Percentiles rank a stretch among this genome's conserved stretches.
Conservation (phyloP, 2,113 vertebrate genomes). For the Odontophorus gujanensis region DNA sequence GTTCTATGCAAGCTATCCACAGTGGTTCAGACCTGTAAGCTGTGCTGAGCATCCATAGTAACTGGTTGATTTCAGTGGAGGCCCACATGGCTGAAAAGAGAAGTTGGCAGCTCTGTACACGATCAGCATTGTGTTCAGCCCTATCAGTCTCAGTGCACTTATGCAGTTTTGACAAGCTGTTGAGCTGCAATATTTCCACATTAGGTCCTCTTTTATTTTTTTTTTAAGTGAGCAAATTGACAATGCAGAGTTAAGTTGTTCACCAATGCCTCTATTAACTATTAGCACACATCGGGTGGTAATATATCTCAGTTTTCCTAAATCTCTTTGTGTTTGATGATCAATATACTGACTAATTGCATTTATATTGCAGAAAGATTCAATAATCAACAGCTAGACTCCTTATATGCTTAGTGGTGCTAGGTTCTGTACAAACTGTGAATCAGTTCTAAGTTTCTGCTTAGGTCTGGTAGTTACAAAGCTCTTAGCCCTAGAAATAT, state of each 20-base stretch:
- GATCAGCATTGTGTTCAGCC: background rate
- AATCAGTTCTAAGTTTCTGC: background rate
- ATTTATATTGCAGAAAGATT: background rate
- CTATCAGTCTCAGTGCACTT: background rate
- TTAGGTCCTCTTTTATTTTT: background rate
- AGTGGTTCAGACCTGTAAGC: background rate
- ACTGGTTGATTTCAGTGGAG: background rate
- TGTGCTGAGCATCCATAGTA: background rate
- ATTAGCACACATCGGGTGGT: background rate
- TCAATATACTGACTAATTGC: background rate
- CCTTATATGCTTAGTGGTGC: background rate
- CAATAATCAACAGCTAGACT: background rate
- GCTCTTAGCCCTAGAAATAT: background rate
- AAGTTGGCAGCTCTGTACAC: conserved; percentile 10
- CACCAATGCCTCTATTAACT: background rate
- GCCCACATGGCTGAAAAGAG: background rate
- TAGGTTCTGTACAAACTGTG: background rate
- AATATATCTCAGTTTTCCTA: background rate
- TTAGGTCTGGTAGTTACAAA: background rate
- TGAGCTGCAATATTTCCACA: background rate
- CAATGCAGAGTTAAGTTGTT: background rate
- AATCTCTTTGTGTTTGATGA: background rate
- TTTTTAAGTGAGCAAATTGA: background rate
- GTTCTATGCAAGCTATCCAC: conserved; percentile 35
- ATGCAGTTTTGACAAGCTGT: background rate